A percentile compares a stretch with the other conserved stretches of the same genome.
Evolutionary conservation across 2,888 invertebrate species (phyloP).

Genomic region (Eledona agricola): DNA sequence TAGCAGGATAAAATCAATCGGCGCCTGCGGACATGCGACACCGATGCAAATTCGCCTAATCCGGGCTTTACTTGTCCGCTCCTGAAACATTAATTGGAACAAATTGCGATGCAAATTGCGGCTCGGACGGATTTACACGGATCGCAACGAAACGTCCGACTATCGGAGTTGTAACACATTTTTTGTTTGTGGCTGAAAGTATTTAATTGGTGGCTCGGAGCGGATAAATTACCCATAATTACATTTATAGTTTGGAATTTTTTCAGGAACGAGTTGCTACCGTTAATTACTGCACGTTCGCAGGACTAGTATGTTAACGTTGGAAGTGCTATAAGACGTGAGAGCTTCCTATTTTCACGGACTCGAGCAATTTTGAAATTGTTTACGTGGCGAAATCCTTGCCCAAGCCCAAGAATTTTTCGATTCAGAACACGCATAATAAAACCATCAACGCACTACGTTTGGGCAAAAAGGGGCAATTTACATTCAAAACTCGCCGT

Average conservation of each 20-base stretch:
- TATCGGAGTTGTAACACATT: slow-evolving; percentile 6
- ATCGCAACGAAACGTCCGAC: neutral
- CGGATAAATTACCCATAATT: slow-evolving; percentile 29
- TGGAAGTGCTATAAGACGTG: slow-evolving; percentile 24
- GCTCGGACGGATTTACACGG: neutral
- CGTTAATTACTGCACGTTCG: slow-evolving; percentile 28
- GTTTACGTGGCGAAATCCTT: too few relatives aligned
- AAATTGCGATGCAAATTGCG: slow-evolving; percentile 16
- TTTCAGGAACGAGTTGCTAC: slow-evolving; percentile 24
- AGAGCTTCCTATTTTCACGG: neutral
- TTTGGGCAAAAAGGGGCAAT: slow-evolving; percentile 30
- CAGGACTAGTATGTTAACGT: slow-evolving; percentile 26
- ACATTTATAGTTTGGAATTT: slow-evolving; percentile 24
- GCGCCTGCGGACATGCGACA: slow-evolving; percentile 23
- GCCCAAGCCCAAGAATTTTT: too few relatives aligned
- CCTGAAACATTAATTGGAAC: slow-evolving; percentile 10
- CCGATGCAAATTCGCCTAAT: slow-evolving; percentile 20
- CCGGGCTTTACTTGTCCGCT: slow-evolving; percentile 16
- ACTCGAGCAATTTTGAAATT: slow-evolving; percentile 8
- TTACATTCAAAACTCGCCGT: slow-evolving; percentile 43
- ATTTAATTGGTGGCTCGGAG: slow-evolving; percentile 27
- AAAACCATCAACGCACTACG: slow-evolving; percentile 35
- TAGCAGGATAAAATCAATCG: slow-evolving; percentile 26
- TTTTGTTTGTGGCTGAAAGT: slow-evolving; percentile 13
- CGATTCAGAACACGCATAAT: slow-evolving; percentile 22